These are phyloP conservation scores for Phoeniculus purpureus DNA, from an alignment of 2,797 vertebrate genomes.

Conservation along the genomic window DNA sequence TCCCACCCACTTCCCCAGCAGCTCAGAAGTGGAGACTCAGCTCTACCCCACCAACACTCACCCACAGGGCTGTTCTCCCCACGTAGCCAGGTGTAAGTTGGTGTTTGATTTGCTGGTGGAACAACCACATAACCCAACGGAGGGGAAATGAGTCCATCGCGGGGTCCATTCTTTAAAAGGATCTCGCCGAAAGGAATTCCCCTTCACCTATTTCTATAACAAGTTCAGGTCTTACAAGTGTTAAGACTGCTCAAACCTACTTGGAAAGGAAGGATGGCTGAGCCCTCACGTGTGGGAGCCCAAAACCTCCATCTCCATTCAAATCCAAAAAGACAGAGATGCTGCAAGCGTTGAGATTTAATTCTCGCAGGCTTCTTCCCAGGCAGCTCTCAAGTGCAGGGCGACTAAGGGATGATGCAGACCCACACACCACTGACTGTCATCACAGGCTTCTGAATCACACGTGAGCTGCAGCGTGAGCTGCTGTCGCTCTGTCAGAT, in stretches of 20 bases:
- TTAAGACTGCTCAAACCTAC: background rate
- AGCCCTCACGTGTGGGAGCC: background rate
- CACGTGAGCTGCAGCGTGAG: background rate
- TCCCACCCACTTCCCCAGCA: background rate
- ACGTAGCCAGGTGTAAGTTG: rapidly evolving
- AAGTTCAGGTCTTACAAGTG: background rate
- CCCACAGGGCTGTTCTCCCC: rapidly evolving
- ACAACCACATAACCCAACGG: background rate
- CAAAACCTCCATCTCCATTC: background rate
- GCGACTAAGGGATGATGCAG: background rate
- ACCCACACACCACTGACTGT: background rate
- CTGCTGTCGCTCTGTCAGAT: background rate
- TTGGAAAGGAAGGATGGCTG: background rate
- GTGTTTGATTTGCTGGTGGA: background rate
- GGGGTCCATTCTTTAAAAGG: background rate
- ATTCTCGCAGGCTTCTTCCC: background rate
- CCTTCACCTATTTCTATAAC: rapidly evolving
- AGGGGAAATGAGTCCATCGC: rapidly evolving
- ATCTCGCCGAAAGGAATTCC: background rate
- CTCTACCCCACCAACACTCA: background rate
- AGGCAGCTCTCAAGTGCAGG: background rate
- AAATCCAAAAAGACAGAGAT: background rate
- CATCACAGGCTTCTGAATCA: background rate
- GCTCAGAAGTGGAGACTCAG: background rate
- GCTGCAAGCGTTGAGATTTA: background rate